Conservation (phyloP, 2,797 vertebrate species). For the Margarornis squamiger region DNA sequence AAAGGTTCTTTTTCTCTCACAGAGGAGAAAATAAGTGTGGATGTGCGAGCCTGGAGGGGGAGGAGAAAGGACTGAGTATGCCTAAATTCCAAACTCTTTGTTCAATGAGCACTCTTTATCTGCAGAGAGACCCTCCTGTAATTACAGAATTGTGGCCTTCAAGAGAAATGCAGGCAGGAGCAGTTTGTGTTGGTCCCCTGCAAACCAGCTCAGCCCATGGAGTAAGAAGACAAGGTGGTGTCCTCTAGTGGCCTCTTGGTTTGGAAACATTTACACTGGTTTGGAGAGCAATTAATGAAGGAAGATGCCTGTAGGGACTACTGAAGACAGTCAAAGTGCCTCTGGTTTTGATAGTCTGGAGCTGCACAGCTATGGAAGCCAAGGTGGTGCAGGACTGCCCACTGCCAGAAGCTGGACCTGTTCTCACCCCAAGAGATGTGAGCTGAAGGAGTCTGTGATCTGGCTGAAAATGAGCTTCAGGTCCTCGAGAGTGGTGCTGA, state of each 20-base stretch:
- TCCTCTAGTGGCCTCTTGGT: background rate
- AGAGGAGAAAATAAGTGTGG: background rate
- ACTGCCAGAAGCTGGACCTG: rapidly evolving
- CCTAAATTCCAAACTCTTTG: background rate
- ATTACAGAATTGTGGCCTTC: background rate
- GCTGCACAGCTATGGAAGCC: background rate
- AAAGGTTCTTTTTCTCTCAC: background rate
- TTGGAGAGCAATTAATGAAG: background rate
- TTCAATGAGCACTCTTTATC: background rate
- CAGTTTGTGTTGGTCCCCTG: background rate
- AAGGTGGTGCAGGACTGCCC: background rate
- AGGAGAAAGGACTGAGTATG: background rate
- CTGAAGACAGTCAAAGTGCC: rapidly evolving
- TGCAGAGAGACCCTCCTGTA: background rate
- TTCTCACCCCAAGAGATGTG: rapidly evolving
- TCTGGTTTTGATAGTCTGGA: background rate
- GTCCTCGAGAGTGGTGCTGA: background rate
- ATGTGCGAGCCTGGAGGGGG: background rate
- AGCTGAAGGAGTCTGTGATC: background rate
- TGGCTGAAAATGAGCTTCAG: background rate
- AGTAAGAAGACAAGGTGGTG: slow-evolving; percentile 31
- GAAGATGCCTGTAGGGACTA: background rate
- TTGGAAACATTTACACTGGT: background rate
- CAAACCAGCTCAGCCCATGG: background rate
- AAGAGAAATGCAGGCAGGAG: background rate